Base-by-base conservation (phyloP, 1,140 invertebrate genomes). In the Anastrepha obliqua region DNA sequence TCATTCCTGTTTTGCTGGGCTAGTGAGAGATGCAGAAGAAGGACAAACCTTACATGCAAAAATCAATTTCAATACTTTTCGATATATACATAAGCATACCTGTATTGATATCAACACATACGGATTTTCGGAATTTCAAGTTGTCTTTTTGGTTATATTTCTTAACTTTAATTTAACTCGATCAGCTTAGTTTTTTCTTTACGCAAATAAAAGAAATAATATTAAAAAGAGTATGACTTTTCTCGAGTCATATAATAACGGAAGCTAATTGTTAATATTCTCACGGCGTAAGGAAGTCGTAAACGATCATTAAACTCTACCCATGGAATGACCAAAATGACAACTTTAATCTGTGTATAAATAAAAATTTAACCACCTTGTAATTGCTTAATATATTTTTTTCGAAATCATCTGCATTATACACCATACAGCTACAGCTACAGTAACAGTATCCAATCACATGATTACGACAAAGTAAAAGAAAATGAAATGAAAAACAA, bases 371-470 rank as follows among this genome's bases (percentile, higher is more conserved):
- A 29, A 81, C n/a, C 51, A 51, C n/a, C 2, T 11, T 58, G 15
- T 81, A 62, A 5, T 81, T 81, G 7, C 15, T 51, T 15, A 6
- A 81, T 81, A 17, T 81, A 81, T 81, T 55, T 67, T 67, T 4
- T 39, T 67, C 29, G 6, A 55, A 55, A 55, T 8, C 7, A 29
- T 6, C 17, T 67, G 7, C 74, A 5, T 9, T 20, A 4, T 39
- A 2, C 42, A 2, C 3, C 15, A 1, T 5, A 17, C 13, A 78
- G 15, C 7, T 51, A 78, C 51, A 55, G 51, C 47, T 55, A 47
- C 74, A 55, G 47, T 51, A 81, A 55, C 47, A 47, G 47, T 81
- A 55, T 13, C 74, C 74, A 51, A 81, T 47, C 47, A 44, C n/a
- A 51, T 47, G 74, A 81, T 81, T 81, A 81, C 39, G 64, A 20